These are phyloP conservation scores for Cercopithecus mona DNA, from an alignment of 2,113 vertebrate genomes.

Conservation along the genomic window DNA sequence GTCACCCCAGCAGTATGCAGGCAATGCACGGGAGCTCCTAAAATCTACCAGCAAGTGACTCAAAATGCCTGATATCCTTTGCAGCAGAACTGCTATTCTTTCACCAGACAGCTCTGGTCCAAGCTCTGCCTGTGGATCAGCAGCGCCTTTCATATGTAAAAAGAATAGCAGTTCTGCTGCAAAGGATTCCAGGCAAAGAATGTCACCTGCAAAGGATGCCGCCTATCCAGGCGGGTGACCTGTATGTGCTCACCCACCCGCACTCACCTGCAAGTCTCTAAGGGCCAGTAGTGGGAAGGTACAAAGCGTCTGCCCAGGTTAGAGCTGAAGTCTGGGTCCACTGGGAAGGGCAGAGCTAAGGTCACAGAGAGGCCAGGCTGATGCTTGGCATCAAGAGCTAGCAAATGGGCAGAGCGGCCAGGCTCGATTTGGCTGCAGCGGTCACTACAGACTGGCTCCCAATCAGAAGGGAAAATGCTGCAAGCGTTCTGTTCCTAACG, in stretches of 20 bases:
- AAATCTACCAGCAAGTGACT: background rate
- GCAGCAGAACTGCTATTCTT: background rate
- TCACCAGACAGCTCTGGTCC: background rate
- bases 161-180: too few species aligned
- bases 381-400: background rate
- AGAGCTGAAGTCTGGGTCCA: background rate
- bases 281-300: background rate
- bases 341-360: background rate
- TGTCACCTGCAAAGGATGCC: too few species aligned
- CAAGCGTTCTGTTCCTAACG: background rate
- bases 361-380: background rate
- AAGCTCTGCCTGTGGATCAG: too few species aligned
- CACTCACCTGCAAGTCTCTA: background rate
- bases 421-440: background rate
- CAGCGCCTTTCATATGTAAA: too few species aligned
- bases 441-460: background rate
- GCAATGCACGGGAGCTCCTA: background rate
- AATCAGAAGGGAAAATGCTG: background rate
- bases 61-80: background rate
- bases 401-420: accelerated
- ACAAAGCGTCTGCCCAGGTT: background rate
- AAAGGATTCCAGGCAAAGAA: too few species aligned
- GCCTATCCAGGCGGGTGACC: too few species aligned
- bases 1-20: background rate
- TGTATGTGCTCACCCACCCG: background rate